Evolutionary conservation across 2,888 invertebrate species (phyloP), one percentile per base, ranked within the genome.

Genomic region (Ptilodon capucinus): DNA sequence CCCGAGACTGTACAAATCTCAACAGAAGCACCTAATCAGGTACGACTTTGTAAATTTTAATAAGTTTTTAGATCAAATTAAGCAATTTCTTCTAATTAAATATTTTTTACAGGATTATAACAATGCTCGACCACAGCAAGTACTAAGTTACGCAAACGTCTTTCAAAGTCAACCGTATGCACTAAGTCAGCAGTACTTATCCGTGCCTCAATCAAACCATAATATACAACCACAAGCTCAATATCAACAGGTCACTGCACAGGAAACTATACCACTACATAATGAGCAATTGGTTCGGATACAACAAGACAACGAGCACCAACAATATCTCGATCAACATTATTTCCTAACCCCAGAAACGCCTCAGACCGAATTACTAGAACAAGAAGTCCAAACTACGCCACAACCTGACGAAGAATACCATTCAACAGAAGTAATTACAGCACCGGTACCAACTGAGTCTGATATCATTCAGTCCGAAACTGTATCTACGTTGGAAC

Each of bases 71-170:
- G n/a, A n/a, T n/a, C n/a, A n/a, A n/a, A n/a, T n/a, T n/a, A n/a
- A n/a, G n/a, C n/a, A n/a, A n/a, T n/a, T n/a, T n/a, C n/a, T n/a
- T n/a, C n/a, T n/a, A n/a, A n/a, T n/a, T n/a, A n/a, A n/a, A 36
- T 14, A 40, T 48, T 11, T 51, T 14, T 81, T 81, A 23, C 79
- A 87, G 88, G 71, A 65, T 16, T 68, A 72, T n/a, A n/a, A n/a
- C 45, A 73, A 75, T 41, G 48, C 57, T 6, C 80, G 81, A 48
- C 67, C 71, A 5, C 81, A 68, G 50, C 11, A 23, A 34, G 83
- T 87, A 1, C 62, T 82, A 2, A 89, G 86, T 64, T 89, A 80
- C 58, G 76, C 86, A 1, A 84, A 78, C 40, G 86, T 82, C 52
- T 76, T 81, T 0, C 79, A 78, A 43, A 76, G 76, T 30, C 70